A percentile compares a stretch with the other conserved stretches of the same genome.
These are phyloP conservation scores for Ivindomyrus marchei DNA, from an alignment of 2,113 vertebrate species.

Conservation along the genomic window DNA sequence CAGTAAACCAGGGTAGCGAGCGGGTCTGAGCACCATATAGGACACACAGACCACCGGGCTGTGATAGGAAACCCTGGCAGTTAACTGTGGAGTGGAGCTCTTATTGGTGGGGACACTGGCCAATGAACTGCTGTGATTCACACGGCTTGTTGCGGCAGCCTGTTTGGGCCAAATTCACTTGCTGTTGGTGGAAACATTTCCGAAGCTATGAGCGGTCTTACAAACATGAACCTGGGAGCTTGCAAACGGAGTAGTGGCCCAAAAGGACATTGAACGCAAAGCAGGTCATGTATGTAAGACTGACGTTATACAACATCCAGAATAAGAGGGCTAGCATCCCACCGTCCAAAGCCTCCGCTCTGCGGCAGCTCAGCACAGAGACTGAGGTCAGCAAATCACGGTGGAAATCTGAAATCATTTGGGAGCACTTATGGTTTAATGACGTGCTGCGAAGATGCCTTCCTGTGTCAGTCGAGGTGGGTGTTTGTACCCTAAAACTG, in stretches of 20 bases:
- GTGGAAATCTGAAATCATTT: constrained; percentile 13
- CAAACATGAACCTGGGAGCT: not conserved
- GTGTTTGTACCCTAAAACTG: not conserved
- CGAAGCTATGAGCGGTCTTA: not conserved
- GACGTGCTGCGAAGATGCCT: not conserved
- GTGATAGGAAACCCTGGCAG: not conserved
- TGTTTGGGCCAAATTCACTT: not conserved
- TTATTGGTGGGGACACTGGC: not conserved
- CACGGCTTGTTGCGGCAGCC: not conserved
- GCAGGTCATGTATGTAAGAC: not conserved
- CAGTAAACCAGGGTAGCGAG: not conserved
- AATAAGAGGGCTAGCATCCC: not conserved
- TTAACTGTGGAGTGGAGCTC: not conserved
- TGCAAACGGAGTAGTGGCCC: not conserved
- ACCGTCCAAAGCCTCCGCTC: not conserved
- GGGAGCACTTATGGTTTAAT: not conserved
- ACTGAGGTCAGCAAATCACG: not conserved
- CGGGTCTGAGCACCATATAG: not conserved
- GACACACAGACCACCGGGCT: not conserved
- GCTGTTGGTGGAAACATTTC: not conserved
- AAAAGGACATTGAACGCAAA: not conserved
- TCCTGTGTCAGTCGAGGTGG: not conserved
- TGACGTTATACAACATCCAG: not conserved
- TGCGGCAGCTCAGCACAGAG: not conserved
- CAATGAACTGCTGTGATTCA: not conserved